Evolutionary conservation across 2,113 vertebrate species (phyloP).

Genomic region (Aspiorhynchus laticeps): DNA sequence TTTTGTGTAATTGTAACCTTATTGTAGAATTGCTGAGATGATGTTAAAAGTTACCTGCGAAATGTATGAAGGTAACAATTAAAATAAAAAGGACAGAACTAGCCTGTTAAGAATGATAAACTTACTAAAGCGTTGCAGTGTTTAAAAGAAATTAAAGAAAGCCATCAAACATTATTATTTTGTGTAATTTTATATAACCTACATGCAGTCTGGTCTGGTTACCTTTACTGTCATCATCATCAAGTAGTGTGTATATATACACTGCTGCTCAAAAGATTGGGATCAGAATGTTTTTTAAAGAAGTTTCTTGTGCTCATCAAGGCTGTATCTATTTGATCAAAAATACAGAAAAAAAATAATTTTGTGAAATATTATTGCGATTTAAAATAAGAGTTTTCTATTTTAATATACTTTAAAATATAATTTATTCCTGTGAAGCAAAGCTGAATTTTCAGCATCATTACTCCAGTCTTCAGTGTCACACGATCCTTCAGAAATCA

Average conservation of each 20-base stretch:
- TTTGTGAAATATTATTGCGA: no score
- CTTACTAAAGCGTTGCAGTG: neutral
- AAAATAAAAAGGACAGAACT: neutral
- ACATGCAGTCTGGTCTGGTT: neutral
- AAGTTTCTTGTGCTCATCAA: no score
- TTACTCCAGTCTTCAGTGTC: no score
- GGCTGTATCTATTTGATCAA: no score
- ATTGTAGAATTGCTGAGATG: neutral
- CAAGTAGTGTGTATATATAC: neutral
- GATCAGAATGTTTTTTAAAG: no score
- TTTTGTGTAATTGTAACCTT: neutral
- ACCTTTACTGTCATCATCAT: neutral
- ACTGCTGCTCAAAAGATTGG: no score
- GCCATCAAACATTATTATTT: neutral
- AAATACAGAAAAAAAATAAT: no score
- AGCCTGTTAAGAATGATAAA: neutral
- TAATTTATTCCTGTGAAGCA: no score
- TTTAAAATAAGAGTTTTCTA: no score
- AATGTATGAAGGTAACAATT: neutral
- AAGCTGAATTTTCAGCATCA: no score
- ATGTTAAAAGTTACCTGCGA: neutral
- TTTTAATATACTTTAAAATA: no score
- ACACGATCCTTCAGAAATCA: no score
- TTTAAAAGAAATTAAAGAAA: neutral
- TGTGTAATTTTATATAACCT: neutral